These are phyloP conservation scores for Drosophila pachea DNA, from an alignment of 1,140 invertebrate species.

Conservation along the genomic window DNA sequence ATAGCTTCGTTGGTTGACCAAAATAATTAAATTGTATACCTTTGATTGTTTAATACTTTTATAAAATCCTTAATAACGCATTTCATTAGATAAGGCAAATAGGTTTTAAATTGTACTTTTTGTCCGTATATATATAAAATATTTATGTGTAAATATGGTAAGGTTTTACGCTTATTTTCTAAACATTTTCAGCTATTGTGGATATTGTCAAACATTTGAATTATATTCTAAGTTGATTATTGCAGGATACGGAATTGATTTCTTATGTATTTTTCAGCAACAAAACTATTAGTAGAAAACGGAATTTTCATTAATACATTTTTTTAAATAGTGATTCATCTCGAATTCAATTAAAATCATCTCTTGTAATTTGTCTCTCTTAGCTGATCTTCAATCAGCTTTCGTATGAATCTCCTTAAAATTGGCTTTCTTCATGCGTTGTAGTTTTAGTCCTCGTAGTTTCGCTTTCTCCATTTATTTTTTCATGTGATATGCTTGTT, in stretches of 20 bases:
- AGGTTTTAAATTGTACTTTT: conserved; percentile 39
- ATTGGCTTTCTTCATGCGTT: conserved; percentile 73
- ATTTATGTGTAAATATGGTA: conserved; percentile 11
- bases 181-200: conserved; percentile 15
- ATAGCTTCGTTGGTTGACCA: not conserved
- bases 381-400: not conserved
- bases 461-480: conserved; percentile 75
- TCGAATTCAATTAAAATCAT: not conserved
- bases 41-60: conserved; percentile 50
- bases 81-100: conserved; percentile 40
- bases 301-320: not conserved
- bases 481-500: conserved; percentile 76
- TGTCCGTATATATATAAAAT: conserved; percentile 18
- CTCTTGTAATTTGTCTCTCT: not conserved
- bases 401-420: conserved; percentile 44
- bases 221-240: conserved; percentile 8
- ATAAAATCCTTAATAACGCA: conserved; percentile 39
- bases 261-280: not conserved
- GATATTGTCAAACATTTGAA: conserved; percentile 17
- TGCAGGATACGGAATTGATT: not conserved
- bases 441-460: conserved; percentile 59
- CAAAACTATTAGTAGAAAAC: not conserved
- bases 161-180: conserved; percentile 14
- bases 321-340: not conserved
- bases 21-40: conserved; percentile 19